These are phyloP conservation scores for Apistogramma diplotaenia DNA, from an alignment of 2,113 vertebrate species.

Conservation along the genomic window DNA sequence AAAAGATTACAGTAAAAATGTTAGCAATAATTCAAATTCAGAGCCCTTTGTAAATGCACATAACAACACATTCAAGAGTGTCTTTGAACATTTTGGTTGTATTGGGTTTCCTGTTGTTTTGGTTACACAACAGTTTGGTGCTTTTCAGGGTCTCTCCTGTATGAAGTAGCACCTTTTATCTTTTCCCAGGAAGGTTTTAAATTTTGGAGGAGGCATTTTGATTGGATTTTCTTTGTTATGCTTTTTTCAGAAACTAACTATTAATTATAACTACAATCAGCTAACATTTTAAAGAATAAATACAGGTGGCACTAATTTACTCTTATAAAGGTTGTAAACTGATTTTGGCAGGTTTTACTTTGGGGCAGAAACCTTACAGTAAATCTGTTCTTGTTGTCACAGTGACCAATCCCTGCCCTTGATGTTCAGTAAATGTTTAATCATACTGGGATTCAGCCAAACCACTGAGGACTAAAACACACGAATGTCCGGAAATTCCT, in stretches of 20 bases:
- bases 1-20: background rate
- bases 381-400: background rate
- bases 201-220: background rate
- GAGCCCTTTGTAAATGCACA: background rate
- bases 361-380: background rate
- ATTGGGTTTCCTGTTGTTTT: background rate
- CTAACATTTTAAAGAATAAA: too few species aligned
- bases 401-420: background rate
- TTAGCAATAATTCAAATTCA: background rate
- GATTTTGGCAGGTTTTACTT: background rate
- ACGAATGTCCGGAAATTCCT: background rate
- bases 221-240: background rate
- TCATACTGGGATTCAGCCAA: background rate
- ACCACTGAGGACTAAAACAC: background rate
- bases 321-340: background rate
- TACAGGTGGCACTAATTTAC: background rate
- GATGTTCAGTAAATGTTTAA: slow-evolving; percentile 38
- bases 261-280: background rate
- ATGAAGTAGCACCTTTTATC: background rate
- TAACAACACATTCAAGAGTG: background rate
- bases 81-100: too few species aligned
- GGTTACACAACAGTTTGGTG: background rate
- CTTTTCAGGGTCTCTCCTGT: background rate
- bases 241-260: background rate
- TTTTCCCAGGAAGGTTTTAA: background rate